Percentiles rank a stretch among this genome's conserved stretches.
Evolutionary conservation across 1,140 invertebrate species (phyloP).

Genomic region (Orchesella cincta): DNA sequence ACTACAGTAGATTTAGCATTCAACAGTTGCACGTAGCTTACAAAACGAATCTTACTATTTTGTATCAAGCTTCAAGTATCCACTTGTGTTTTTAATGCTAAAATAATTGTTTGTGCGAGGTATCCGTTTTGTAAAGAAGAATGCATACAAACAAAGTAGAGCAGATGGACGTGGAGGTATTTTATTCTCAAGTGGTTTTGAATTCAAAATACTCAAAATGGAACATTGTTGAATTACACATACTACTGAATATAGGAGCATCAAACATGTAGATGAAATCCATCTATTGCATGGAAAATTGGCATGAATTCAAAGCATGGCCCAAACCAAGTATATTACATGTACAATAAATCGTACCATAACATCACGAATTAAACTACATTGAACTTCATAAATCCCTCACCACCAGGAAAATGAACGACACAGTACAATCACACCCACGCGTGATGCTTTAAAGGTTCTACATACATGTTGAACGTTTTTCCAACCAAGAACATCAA

Average conservation of each 20-base stretch:
- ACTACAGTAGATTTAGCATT: neutral
- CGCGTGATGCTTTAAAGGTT: too few species aligned
- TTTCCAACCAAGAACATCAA: too few species aligned
- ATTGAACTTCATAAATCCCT: too few species aligned
- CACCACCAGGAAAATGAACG: too few species aligned
- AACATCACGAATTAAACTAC: too few species aligned
- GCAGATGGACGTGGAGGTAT: neutral
- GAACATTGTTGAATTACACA: neutral
- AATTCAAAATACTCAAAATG: neutral
- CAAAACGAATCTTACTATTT: neutral
- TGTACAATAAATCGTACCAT: too few species aligned
- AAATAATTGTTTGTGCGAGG: neutral
- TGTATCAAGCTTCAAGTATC: neutral
- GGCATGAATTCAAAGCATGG: too few species aligned
- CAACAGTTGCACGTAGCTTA: neutral
- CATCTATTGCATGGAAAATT: too few species aligned
- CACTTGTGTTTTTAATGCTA: neutral
- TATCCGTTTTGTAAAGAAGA: neutral
- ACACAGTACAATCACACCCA: too few species aligned
- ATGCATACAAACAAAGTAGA: neutral
- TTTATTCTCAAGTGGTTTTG: neutral
- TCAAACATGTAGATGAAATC: neutral
- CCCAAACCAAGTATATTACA: too few species aligned
- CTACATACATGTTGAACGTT: too few species aligned
- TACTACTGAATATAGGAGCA: neutral